Conservation (phyloP, 2,113 vertebrate species). For the Cryptotis parvus region DNA sequence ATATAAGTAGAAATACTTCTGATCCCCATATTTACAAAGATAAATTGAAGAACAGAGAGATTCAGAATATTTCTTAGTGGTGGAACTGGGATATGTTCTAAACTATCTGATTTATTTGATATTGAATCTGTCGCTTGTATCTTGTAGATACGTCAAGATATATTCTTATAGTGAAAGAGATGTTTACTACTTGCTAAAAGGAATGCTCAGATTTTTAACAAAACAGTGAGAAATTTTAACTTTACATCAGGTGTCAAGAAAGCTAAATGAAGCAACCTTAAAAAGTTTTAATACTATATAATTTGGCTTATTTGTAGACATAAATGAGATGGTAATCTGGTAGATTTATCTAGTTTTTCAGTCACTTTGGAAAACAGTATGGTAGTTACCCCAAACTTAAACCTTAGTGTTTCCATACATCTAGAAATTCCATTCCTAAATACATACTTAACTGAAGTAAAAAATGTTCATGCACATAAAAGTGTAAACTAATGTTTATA, state of each 20-base stretch:
- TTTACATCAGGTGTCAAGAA: no score
- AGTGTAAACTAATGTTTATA: background rate
- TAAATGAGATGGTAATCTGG: background rate
- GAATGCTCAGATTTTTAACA: no score
- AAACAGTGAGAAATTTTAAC: background rate
- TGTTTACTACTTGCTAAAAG: no score
- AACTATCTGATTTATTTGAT: background rate
- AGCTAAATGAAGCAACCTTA: background rate
- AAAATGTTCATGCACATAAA: background rate
- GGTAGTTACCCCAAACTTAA: background rate
- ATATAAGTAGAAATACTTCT: background rate
- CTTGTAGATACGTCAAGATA: background rate
- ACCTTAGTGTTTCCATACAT: no score
- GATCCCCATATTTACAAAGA: background rate
- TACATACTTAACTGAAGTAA: background rate
- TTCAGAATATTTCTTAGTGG: background rate
- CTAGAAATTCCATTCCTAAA: background rate
- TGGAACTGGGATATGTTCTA: background rate
- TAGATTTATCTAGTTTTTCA: background rate
- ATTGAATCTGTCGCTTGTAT: background rate
- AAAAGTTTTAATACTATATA: background rate
- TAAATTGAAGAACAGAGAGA: background rate
- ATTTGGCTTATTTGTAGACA: conserved; percentile 9
- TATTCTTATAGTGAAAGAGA: no score
- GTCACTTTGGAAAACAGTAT: background rate